These are phyloP conservation scores for Solenopsis invicta DNA, from an alignment of 1,140 invertebrate genomes.

Conservation along the genomic window DNA sequence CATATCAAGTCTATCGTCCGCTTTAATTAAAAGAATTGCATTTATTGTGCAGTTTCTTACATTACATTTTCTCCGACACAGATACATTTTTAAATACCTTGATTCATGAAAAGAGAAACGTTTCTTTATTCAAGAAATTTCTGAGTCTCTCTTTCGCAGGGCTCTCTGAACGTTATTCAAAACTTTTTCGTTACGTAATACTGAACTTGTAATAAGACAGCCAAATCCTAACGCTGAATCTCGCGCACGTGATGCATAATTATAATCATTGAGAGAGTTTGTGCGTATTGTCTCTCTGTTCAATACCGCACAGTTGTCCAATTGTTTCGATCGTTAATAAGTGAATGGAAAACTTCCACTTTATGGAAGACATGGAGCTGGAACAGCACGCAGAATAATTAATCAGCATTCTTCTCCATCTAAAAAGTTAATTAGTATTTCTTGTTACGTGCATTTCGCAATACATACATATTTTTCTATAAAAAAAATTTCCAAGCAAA, in stretches of 20 bases:
- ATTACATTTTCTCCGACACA: background rate
- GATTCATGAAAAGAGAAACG: background rate
- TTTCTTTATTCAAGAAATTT: background rate
- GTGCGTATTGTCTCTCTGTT: background rate
- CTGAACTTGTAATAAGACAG: background rate
- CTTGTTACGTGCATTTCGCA: background rate
- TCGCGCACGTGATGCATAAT: background rate
- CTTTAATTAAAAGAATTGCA: background rate
- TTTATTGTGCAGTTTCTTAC: background rate
- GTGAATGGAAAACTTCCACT: background rate
- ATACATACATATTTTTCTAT: background rate
- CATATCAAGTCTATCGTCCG: background rate
- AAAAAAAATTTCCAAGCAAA: background rate
- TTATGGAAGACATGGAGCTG: background rate
- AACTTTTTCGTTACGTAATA: constrained; percentile 10
- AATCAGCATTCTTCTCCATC: background rate
- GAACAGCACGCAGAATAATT: constrained; percentile 10
- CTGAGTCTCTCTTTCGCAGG: background rate
- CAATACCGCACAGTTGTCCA: background rate
- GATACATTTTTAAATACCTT: background rate
- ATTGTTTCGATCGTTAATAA: constrained; percentile 23
- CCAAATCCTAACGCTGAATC: background rate
- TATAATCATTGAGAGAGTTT: constrained; percentile 25
- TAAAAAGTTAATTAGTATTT: constrained; percentile 17
- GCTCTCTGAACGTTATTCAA: background rate